Base-by-base conservation (phyloP, 1,140 invertebrate species). In the Calephelis nemesis region DNA sequence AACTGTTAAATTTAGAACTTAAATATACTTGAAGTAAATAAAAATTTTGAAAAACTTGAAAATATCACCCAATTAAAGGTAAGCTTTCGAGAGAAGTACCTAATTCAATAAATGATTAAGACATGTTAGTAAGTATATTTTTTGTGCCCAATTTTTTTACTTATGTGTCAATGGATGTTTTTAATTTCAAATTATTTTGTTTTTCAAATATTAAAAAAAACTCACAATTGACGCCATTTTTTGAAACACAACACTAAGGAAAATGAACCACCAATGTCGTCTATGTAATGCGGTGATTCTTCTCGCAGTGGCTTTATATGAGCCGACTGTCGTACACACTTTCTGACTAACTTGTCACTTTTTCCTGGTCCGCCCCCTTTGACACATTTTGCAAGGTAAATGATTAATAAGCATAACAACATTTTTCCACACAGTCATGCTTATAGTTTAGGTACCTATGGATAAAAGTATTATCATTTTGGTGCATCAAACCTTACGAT, bases 231-330 rank as follows among this genome's bases (percentile, higher is more conserved):
- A 12, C 39, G 54, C 54, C 54, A 60, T 60, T 39, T 60, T 19
- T 10, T 40, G 39, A 65, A 47, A 65, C 63, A 66, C 63, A 47
- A 69, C 69, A 74, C 62, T 65, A 69, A 66, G 65, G 40, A 65
- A 69, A 65, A 62, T 52, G 70, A 60, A 64, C 64, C 72, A 60
- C 65, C 48, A 50, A 48, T 49, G 69, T 39, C 72, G 65, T 47
- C 65, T 62, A 48, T 69, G 68, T 68, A 71, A 71, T 74, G 72
- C 69, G 50, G 15, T 10, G 50, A 13, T 42, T 30, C 30, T 45
- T 40, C 63, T 48, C 47, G 47, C 42, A 15, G 45, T 47, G 45
- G 67, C 60, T 68, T 72, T 73, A 73, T 73, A 73, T 67, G 52
- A 63, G 67, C 49, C 13, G 40, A n/a, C 49, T 15, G 40, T 30